Percentiles rank a stretch among this genome's conserved stretches.
These are phyloP conservation scores for Hemiprocne comata DNA, from an alignment of 2,113 vertebrate genomes.

Conservation along the genomic window DNA sequence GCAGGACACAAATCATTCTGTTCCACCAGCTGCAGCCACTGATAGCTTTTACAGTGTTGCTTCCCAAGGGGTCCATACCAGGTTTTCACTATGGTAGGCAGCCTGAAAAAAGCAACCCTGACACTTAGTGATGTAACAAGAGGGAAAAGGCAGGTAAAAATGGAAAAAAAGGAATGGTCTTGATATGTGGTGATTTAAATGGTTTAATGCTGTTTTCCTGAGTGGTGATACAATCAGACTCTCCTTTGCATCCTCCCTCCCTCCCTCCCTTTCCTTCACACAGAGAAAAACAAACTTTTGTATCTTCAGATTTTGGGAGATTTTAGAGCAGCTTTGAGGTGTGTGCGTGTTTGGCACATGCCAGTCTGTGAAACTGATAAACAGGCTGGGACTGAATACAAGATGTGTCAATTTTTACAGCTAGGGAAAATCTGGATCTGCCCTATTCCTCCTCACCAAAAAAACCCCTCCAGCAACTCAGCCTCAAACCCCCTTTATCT, in stretches of 20 bases:
- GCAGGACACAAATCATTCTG: not conserved
- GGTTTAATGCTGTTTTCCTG: not conserved
- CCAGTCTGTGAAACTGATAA: not conserved
- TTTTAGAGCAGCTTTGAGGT: not conserved
- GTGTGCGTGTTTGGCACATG: accelerated
- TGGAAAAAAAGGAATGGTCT: not conserved
- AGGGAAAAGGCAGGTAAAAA: not conserved
- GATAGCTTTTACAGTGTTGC: not conserved
- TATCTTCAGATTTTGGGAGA: not conserved
- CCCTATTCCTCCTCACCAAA: not conserved
- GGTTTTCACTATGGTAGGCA: not conserved
- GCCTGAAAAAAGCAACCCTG: not conserved
- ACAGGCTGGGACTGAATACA: not conserved
- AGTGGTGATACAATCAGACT: not conserved
- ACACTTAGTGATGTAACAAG: not conserved
- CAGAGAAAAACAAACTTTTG: not conserved
- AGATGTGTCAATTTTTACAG: not conserved
- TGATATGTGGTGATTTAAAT: not conserved
- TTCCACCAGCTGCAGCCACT: not conserved
- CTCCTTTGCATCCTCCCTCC: not conserved
- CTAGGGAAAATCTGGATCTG: not conserved
- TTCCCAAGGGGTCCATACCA: not conserved
- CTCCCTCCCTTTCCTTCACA: not conserved
- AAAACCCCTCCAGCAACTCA: too few species aligned
- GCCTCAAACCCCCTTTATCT: accelerated